A percentile compares a stretch with the other conserved stretches of the same genome.
Conservation (phyloP, 2,888 invertebrate species). For the Athripsodes cinereus region DNA sequence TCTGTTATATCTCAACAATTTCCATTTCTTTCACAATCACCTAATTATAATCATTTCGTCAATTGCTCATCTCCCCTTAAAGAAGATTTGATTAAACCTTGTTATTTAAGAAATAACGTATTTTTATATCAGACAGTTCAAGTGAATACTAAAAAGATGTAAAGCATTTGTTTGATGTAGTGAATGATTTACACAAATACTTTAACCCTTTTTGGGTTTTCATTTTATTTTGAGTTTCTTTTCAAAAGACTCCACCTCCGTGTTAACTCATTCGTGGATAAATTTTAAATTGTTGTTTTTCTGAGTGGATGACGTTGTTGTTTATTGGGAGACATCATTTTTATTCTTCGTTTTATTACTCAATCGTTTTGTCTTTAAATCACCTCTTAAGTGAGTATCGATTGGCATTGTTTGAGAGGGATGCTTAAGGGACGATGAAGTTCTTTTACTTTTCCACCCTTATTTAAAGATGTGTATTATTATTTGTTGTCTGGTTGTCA, state of each 20-base stretch:
- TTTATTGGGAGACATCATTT: constrained; percentile 26
- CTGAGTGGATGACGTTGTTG: constrained; percentile 4
- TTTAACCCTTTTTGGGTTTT: constrained; percentile 17
- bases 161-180: no score
- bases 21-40: no score
- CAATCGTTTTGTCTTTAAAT: constrained; percentile 27
- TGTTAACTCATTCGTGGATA: neutral
- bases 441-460: neutral
- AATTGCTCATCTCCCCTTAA: no score
- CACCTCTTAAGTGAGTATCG: constrained; percentile 20
- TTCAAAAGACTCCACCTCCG: constrained; percentile 9
- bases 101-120: no score
- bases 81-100: no score
- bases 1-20: no score
- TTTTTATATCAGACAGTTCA: no score
- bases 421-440: neutral
- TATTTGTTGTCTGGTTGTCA: neutral
- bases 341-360: constrained; percentile 27
- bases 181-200: no score
- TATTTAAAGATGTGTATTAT: constrained; percentile 2
- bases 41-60: no score
- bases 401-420: constrained; percentile 24
- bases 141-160: no score
- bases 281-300: neutral
- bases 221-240: constrained; percentile 18